These are phyloP conservation scores for Hemiprocne comata DNA, from an alignment of 2,113 vertebrate species.

Conservation along the genomic window DNA sequence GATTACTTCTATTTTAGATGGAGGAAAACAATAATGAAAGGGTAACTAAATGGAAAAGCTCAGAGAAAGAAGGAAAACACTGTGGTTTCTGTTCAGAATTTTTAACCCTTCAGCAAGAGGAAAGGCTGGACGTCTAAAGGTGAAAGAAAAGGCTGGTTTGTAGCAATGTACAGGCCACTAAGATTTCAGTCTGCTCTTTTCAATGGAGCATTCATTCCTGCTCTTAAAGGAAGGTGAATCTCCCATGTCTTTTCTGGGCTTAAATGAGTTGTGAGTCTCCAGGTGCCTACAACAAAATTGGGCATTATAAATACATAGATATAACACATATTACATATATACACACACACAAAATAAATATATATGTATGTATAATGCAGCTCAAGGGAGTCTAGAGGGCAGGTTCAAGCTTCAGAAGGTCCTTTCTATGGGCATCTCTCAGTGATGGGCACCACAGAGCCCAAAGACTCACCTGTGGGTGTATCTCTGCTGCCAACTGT, in stretches of 20 bases:
- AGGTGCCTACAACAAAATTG: not conserved
- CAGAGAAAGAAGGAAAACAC: slow-evolving; percentile 4
- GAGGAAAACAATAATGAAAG: slow-evolving; percentile 53
- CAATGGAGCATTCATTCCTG: not conserved
- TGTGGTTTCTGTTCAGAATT: slow-evolving; percentile 25
- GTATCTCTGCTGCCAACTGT: not conserved
- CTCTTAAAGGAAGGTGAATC: not conserved
- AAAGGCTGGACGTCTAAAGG: not conserved
- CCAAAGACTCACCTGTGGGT: fast-evolving
- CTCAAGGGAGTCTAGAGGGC: not conserved
- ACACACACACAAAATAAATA: not conserved
- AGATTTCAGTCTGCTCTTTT: not conserved
- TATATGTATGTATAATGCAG: not conserved
- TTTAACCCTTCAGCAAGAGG: slow-evolving; percentile 41
- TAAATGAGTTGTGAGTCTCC: not conserved
- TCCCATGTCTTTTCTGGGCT: not conserved
- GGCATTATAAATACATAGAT: not conserved
- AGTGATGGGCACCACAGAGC: not conserved
- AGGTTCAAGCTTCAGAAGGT: not conserved
- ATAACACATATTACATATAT: not conserved
- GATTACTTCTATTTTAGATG: slow-evolving; percentile 38
- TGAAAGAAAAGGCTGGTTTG: not conserved
- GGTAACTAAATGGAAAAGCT: slow-evolving; percentile 29
- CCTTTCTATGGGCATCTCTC: not conserved
- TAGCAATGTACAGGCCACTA: not conserved